Evolutionary conservation across 2,888 invertebrate genomes (phyloP).

Genomic region (Drosophila atroscutellata): DNA sequence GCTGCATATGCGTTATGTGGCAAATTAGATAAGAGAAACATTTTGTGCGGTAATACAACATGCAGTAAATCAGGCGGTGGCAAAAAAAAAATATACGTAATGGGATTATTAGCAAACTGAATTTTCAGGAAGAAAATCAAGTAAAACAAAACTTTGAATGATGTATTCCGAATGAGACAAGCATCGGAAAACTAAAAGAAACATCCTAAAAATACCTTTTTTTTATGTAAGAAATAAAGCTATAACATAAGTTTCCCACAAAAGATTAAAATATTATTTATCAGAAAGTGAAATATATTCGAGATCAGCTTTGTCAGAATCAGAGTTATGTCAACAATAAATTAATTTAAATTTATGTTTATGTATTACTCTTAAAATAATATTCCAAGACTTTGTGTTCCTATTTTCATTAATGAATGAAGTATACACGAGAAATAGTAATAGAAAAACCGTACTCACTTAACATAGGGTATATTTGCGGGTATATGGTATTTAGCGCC

Average conservation of each 20-base stretch:
- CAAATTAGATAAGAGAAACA: slow-evolving; percentile 60
- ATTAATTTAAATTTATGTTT: not conserved
- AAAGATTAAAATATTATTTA: not conserved
- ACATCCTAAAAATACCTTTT: not conserved
- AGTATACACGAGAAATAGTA: not conserved
- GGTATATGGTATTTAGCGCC: slow-evolving; percentile 97
- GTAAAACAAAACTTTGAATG: not conserved
- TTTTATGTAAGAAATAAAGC: not conserved
- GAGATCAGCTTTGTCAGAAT: not conserved
- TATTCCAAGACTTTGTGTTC: too few species aligned
- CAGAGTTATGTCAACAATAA: not conserved
- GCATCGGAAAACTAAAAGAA: not conserved
- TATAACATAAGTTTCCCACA: not conserved
- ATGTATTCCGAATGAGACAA: not conserved
- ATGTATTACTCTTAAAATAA: not conserved
- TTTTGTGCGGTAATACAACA: slow-evolving; percentile 51
- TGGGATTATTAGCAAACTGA: not conserved
- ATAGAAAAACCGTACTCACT: slow-evolving; percentile 87
- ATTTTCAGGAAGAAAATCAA: not conserved
- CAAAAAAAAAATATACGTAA: slow-evolving; percentile 6
- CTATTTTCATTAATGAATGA: too few species aligned
- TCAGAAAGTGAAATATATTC: not conserved
- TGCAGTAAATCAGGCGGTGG: slow-evolving; percentile 15
- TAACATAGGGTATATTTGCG: slow-evolving; percentile 94
- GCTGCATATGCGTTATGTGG: slow-evolving; percentile 62